Base-by-base conservation (phyloP, 1,140 invertebrate species). In the Schlechtendalia chinensis region DNA sequence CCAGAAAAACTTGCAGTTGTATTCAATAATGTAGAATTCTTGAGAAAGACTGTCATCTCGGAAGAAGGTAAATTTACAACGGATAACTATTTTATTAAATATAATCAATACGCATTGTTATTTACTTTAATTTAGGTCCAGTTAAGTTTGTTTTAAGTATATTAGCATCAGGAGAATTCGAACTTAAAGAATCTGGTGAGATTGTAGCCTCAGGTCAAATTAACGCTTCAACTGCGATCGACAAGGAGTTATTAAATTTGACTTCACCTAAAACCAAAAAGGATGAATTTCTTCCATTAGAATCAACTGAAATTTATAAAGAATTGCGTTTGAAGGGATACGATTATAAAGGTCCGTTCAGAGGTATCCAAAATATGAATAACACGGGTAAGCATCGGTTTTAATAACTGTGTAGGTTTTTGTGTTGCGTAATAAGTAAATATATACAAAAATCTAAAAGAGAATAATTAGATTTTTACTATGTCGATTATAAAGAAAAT, bases 271-370 rank as follows among this genome's bases (percentile, higher is more conserved):
- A 84, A 1, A 87, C 88, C 22, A 84, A 85, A 61, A 86, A 85
- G 39, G 84, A 88, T 16, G 85, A 93, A 74, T 88, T 89, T 45
- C 86, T 98, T 29, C 88, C 86, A 6, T 87, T 87, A 17, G 87
- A 89, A 58, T 71, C 56, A 5, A 0, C 24, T 47, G 96, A 98
- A 84, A 87, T 97, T 22, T 99, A 99, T 88, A 98, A 98, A 85
- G 96, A 97, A 85, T 87, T 98, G 19, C 87, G 94, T 82, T 88
- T 98, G 1, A 88, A 96, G 81, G 97, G 96, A 12, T 98, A 98
- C 85, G 94, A 98, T 85, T 98, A 98, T 85, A 87, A 87, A 10
- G 93, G 93, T 65, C 87, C 92, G 17, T 98, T 98, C 89, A 90
- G 92, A 83, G 95, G 93, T 29, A 91, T 96, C 81, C 84, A 87